Percentiles rank a stretch among this genome's conserved stretches.
These are phyloP conservation scores for Calephelis virginiensis DNA, from an alignment of 1,140 invertebrate genomes.

Conservation along the genomic window DNA sequence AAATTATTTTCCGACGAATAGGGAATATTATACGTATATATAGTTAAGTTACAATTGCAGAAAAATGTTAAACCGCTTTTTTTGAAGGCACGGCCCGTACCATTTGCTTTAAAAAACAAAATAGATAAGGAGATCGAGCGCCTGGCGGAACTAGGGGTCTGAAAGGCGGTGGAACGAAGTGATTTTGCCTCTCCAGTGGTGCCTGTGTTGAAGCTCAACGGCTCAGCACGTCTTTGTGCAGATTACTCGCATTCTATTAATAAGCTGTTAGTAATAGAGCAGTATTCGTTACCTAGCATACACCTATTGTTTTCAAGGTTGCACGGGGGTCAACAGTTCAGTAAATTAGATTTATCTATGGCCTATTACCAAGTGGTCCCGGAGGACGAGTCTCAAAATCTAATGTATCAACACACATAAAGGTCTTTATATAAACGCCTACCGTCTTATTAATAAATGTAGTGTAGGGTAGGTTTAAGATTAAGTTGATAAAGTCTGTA, in stretches of 20 bases:
- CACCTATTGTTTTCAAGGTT: conserved; percentile 50
- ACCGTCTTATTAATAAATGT: too few species aligned
- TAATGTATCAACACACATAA: conserved; percentile 29
- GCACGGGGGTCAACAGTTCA: conserved; percentile 33
- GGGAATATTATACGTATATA: conserved; percentile 32
- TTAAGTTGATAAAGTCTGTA: too few species aligned
- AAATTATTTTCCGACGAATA: conserved; percentile 28
- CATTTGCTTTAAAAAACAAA: conserved; percentile 41
- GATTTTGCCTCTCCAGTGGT: conserved; percentile 71
- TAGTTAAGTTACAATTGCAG: conserved; percentile 35
- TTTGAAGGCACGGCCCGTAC: conserved; percentile 45
- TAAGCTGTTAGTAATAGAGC: conserved; percentile 35
- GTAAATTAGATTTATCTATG: conserved; percentile 35
- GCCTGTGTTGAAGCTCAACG: conserved; percentile 53
- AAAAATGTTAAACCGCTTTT: conserved; percentile 42
- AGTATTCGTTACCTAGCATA: neutral
- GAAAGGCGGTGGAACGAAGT: conserved; percentile 33
- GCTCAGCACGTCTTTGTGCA: conserved; percentile 52
- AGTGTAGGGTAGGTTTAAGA: too few species aligned
- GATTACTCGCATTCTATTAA: conserved; percentile 54
- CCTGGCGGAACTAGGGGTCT: conserved; percentile 18
- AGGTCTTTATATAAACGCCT: conserved; percentile 25
- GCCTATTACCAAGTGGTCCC: conserved; percentile 33
- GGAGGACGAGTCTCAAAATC: conserved; percentile 27
- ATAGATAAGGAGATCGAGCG: conserved; percentile 38